Evolutionary conservation across 35 echinoderm and acorn worm genomes (phyloP).

Genomic region (Lytechinus variegatus): DNA sequence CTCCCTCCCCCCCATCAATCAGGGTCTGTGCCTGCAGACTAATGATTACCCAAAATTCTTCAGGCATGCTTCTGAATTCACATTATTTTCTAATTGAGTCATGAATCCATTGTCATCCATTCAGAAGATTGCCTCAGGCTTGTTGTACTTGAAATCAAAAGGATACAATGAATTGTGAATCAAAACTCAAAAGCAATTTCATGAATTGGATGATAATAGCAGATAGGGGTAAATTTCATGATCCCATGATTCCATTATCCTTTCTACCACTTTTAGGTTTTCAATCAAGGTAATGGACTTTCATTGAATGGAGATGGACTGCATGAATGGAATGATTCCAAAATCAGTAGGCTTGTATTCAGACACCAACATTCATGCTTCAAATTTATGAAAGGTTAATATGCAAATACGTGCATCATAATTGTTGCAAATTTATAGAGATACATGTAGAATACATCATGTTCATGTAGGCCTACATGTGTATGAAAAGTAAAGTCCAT

Average conservation of each 20-base stretch:
- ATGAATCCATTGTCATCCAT: not conserved
- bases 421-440: no score
- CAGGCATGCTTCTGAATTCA: no score
- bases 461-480: no score
- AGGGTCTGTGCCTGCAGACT: no score
- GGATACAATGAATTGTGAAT: not conserved
- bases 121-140: not conserved
- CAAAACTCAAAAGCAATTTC: not conserved
- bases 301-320: not conserved
- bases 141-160: not conserved
- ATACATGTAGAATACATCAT: no score
- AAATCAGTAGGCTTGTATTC: not conserved
- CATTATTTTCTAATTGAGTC: not conserved
- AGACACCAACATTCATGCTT: no score
- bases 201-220: not conserved
- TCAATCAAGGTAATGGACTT: not conserved
- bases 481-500: no score
- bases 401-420: no score
- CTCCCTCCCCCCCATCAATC: not conserved
- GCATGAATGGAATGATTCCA: not conserved
- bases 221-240: not conserved
- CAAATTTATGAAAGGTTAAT: no score
- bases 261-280: no score
- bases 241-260: no score
- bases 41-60: no score